Percentiles rank a stretch among this genome's conserved stretches.
Evolutionary conservation across 1,140 invertebrate genomes (phyloP).

Genomic region (Nasonia giraulti): DNA sequence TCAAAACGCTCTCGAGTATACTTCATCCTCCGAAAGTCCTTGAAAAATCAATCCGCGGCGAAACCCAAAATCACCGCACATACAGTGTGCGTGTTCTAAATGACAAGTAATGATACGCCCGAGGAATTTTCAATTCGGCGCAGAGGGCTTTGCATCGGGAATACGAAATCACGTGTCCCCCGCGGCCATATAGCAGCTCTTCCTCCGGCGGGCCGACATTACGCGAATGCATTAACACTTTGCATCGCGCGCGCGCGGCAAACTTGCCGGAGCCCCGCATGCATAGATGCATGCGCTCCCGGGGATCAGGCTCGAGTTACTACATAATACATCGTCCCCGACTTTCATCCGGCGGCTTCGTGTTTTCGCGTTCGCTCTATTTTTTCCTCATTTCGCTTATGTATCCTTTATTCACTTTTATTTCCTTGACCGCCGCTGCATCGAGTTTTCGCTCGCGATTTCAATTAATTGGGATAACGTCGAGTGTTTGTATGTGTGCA

Average conservation of each 20-base stretch:
- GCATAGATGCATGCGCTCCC: constrained; percentile 60
- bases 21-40: no score
- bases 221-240: constrained; percentile 55
- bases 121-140: constrained; percentile 44
- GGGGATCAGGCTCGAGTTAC: constrained; percentile 58
- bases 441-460: no score
- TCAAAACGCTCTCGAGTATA: not conserved
- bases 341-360: constrained; percentile 47
- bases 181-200: no score
- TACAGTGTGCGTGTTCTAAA: not conserved
- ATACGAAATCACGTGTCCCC: constrained; percentile 18
- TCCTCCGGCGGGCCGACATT: constrained; percentile 17
- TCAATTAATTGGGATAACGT: no score
- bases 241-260: constrained; percentile 46
- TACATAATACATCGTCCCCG: constrained; percentile 61
- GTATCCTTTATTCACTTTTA: not conserved
- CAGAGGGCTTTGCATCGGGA: constrained; percentile 45
- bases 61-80: not conserved
- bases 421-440: no score
- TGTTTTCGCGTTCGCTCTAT: not conserved
- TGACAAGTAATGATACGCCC: constrained; percentile 32
- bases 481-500: not conserved
- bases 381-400: not conserved
- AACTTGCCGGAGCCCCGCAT: constrained; percentile 52
- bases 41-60: no score